These are phyloP conservation scores for Polyodon spathula DNA, from an alignment of 2,113 vertebrate species.

Conservation along the genomic window DNA sequence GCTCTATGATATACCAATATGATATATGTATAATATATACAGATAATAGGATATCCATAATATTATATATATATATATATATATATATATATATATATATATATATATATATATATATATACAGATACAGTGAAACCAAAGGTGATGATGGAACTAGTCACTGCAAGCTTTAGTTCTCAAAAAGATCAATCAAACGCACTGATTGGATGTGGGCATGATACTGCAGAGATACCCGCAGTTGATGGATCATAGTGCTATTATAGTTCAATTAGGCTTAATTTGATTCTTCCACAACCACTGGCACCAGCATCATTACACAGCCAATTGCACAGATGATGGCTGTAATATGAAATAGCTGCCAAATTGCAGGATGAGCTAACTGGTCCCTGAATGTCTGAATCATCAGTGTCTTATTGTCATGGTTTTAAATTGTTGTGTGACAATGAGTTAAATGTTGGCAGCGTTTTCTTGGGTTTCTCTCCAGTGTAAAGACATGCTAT, in stretches of 20 bases:
- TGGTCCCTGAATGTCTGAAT: neutral
- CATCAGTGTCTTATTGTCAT: neutral
- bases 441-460: too few species aligned
- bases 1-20: too few species aligned
- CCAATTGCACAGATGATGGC: conserved; percentile 44
- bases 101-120: too few species aligned
- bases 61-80: too few species aligned
- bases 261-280: conserved; percentile 45
- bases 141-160: too few species aligned
- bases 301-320: conserved; percentile 41
- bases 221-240: conserved; percentile 18
- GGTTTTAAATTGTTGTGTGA: neutral
- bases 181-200: neutral
- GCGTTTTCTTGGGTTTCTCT: too few species aligned
- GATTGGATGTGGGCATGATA: conserved; percentile 2
- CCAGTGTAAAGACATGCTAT: too few species aligned
- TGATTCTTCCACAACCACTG: conserved; percentile 32
- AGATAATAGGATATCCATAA: too few species aligned
- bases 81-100: too few species aligned
- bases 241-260: conserved; percentile 37
- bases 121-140: too few species aligned
- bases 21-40: too few species aligned
- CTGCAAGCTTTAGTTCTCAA: too few species aligned
- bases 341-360: conserved; percentile 42
- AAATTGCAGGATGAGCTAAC: conserved; percentile 26